Base-by-base conservation (phyloP, 2,888 invertebrate genomes). In the Teinopalpus imperialis region DNA sequence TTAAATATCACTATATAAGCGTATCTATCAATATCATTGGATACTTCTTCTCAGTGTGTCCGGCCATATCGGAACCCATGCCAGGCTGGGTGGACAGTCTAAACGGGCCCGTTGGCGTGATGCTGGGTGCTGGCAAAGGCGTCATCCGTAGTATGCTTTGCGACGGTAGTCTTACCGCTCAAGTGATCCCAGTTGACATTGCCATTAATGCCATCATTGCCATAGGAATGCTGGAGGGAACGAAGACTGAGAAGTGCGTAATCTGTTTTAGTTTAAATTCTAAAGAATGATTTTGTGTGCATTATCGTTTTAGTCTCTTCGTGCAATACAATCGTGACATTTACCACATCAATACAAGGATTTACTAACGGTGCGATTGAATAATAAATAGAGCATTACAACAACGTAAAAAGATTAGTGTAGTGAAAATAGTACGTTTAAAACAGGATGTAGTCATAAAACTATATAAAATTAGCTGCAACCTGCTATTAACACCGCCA, bases 41-140 rank as follows among this genome's bases (percentile, higher is more conserved):
- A 35, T 20, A 8, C 2, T 45, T 48, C 12, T 37, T 81, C 83
- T 1, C 65, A 88, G 88, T 88, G 2, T 75, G 76, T 43, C 87
- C 88, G 1, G 26, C 94, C 4, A 77, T 82, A 16, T 64, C 66
- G 30, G 95, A 96, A 56, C 96, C 96, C 0, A 48, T 93, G 5
- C 91, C 92, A 8, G 97, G 97, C 2, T 98, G 97, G 97, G 96
- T 97, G 53, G 97, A 97, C 75, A 97, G 92, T 73, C 89, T 96
- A 23, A 97, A 97, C 74, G 97, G 97, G 0, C 97, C 97, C 0
- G 93, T 95, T 39, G 97, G 97, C 0, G 81, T 96, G 0, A 89
- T 97, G 80, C 90, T 95, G 0, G 96, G 92, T 0, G 95, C 93
- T 2, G 95, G 94, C 1, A 97, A 97, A 73, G 97, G 97, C 1